A percentile compares a stretch with the other conserved stretches of the same genome.
These are phyloP conservation scores for Ectropis crepuscularia DNA, from an alignment of 2,888 invertebrate species.

Conservation along the genomic window DNA sequence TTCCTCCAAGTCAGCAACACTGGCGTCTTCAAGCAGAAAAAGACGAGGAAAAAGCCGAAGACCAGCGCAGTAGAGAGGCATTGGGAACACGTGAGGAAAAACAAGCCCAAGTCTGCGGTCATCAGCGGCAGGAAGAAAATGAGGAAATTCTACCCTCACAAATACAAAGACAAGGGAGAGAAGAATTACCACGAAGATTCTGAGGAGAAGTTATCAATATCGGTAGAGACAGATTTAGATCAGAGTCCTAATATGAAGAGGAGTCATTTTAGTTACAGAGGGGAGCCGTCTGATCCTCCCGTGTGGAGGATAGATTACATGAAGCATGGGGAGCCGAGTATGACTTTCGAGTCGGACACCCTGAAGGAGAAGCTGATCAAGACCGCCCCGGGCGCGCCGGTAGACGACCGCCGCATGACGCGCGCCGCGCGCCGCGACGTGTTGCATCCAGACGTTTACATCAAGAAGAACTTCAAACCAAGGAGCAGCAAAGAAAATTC, in stretches of 20 bases:
- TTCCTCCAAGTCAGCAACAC: conserved; percentile 58
- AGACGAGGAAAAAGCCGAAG: conserved; percentile 24
- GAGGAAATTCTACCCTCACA: conserved; percentile 75
- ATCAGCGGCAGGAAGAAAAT: conserved; percentile 66
- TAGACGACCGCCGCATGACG: conserved; percentile 55
- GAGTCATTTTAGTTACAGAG: conserved; percentile 55
- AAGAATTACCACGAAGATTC: conserved; percentile 59
- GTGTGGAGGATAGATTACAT: conserved; percentile 76
- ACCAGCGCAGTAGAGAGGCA: conserved; percentile 29
- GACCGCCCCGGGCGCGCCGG: conserved; percentile 55
- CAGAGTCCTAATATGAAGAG: conserved; percentile 46
- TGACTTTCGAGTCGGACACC: conserved; percentile 53
- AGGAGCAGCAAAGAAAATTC: conserved; percentile 53
- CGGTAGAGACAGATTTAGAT: conserved; percentile 63
- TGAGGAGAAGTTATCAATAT: conserved; percentile 68
- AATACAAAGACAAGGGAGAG: conserved; percentile 61
- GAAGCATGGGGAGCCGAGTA: conserved; percentile 70
- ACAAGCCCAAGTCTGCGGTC: conserved; percentile 46
- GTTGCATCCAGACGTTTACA: conserved; percentile 70
- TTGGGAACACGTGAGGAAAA: conserved; percentile 48
- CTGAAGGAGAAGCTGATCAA: conserved; percentile 64
- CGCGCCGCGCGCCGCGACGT: conserved; percentile 61
- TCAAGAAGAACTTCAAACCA: conserved; percentile 66
- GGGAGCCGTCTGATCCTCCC: conserved; percentile 56
- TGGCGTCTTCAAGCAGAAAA: conserved; percentile 43